Conservation (phyloP, 2,113 vertebrate genomes). For the Pachyramphus minor region DNA sequence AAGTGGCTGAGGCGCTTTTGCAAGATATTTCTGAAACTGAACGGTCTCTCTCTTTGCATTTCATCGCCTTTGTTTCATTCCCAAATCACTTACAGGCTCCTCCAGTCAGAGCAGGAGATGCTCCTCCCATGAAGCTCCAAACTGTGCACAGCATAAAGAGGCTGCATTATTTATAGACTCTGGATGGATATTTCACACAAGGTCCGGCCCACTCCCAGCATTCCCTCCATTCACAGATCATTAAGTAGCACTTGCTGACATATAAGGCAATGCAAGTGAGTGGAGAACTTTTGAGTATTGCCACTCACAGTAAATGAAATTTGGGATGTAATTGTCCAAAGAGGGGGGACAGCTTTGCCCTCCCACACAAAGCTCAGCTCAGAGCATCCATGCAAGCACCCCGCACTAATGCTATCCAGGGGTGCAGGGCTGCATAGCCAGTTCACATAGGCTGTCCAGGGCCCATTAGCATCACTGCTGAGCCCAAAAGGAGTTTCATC, state of each 20-base stretch:
- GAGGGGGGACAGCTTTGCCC: not conserved
- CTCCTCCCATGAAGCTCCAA: slow-evolving; percentile 58
- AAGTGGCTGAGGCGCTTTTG: not conserved
- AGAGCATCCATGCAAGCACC: not conserved
- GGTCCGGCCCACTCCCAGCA: slow-evolving; percentile 54
- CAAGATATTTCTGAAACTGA: not conserved
- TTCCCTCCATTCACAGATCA: slow-evolving; percentile 67
- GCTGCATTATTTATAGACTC: slow-evolving; percentile 68
- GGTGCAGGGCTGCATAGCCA: rapidly evolving
- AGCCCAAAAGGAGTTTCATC: not conserved
- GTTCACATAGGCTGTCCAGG: not conserved
- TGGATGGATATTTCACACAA: slow-evolving; percentile 31
- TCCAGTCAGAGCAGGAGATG: slow-evolving; percentile 31
- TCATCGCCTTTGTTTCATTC: slow-evolving; percentile 49
- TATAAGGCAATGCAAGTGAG: slow-evolving; percentile 58
- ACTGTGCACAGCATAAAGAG: slow-evolving; percentile 36
- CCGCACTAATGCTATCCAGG: not conserved
- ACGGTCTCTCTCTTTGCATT: not conserved
- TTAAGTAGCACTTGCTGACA: slow-evolving; percentile 61
- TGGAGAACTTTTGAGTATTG: slow-evolving; percentile 40
- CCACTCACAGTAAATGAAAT: not conserved
- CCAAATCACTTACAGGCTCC: slow-evolving; percentile 43
- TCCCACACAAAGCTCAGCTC: not conserved
- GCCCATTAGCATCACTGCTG: not conserved
- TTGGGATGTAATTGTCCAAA: not conserved